A percentile compares a stretch with the other conserved stretches of the same genome.
Evolutionary conservation across 2,888 invertebrate species (phyloP).

Genomic region (Campaea margaritaria): DNA sequence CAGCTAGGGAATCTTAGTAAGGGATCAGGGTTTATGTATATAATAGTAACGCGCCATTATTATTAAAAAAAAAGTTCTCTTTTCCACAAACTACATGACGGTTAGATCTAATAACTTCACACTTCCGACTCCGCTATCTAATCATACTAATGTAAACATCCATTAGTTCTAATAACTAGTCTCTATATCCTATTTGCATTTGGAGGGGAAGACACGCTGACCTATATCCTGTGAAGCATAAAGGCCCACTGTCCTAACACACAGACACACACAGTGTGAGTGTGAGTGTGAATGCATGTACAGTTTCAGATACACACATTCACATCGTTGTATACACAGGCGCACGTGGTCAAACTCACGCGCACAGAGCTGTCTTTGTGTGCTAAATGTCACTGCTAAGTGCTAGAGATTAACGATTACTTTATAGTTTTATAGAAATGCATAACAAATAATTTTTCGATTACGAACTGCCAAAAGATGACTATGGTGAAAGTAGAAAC

Average conservation of each 20-base stretch:
- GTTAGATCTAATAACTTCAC: no score
- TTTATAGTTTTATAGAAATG: no score
- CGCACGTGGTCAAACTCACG: constrained; percentile 10
- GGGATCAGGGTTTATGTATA: no score
- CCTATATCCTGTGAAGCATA: constrained; percentile 72
- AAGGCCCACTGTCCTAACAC: constrained; percentile 64
- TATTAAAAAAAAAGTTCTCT: no score
- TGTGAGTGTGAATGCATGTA: no score
- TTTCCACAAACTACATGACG: no score
- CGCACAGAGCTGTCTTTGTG: constrained; percentile 15
- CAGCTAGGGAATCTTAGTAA: no score
- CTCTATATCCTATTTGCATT: constrained; percentile 57
- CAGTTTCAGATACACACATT: neutral
- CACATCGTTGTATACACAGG: neutral
- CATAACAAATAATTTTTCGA: no score
- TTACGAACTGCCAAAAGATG: no score
- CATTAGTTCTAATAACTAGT: constrained; percentile 25
- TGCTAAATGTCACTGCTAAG: neutral
- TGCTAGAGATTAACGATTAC: neutral
- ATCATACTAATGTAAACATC: constrained; percentile 34
- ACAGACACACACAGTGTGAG: constrained; percentile 11
- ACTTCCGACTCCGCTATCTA: constrained; percentile 43
- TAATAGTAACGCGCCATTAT: no score
- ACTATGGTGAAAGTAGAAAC: no score
- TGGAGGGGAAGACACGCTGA: constrained; percentile 72